Base-by-base conservation (phyloP, 2,888 invertebrate species). In the Calliopum simillimum region DNA sequence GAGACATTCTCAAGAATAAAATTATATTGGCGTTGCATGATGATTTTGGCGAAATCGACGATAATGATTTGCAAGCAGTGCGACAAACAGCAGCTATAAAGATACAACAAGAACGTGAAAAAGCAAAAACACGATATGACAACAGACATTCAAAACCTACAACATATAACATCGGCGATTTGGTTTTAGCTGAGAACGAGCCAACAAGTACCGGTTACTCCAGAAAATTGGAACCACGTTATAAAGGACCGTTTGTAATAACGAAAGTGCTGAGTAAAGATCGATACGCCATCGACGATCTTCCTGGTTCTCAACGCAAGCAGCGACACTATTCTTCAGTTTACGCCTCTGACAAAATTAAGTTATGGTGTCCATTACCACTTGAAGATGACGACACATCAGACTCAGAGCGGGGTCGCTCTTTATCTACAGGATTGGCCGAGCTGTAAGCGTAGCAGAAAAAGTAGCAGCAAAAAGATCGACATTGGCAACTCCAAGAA, bases 271-370 rank as follows among this genome's bases (percentile, higher is more conserved):
- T 77, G 14, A 61, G 69, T 8, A 74, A 74, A 25, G 77, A 79
- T 47, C 66, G 77, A 4, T 78, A 79, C 47, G 55, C 76, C 1
- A n/a, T 79, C 33, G 69, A 71, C 66, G 77, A 79, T 56, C 56
- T 80, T n/a, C 71, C 74, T 2, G 76, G 72, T 5, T 68, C 75
- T 1, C 59, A 72, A 41, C 56, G 75, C 56, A 75, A 70, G 1
- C 72, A 73, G 49, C 66, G 75, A 14, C 71, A 74, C 41, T 78
- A 76, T 65, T 65, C 67, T 19, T 77, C 75, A 1, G 68, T 74
- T 5, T 76, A 74, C 53, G 63, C 75, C 43, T 71, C 73, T 4
- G 74, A 76, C 58, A 73, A 73, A n/a, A 13, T 49, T 77, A 75
- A 76, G 55, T 73, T 68, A 8, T 78, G 74, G 69, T 76, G 76